Conservation (phyloP, 2,797 vertebrate genomes). For the Melanotaenia parkinsoni region DNA sequence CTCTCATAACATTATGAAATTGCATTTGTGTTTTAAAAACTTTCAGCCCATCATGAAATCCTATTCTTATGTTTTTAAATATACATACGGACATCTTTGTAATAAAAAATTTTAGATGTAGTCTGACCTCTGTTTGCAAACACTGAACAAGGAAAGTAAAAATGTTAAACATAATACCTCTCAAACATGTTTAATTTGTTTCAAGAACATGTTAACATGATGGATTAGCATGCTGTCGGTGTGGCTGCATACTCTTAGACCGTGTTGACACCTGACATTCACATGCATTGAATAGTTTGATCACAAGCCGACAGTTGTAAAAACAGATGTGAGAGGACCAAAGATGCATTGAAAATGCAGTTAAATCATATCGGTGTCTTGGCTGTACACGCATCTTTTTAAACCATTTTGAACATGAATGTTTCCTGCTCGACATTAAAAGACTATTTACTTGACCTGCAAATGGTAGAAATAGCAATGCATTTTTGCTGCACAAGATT, state of each 20-base stretch:
- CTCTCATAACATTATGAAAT: neutral
- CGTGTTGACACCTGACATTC: neutral
- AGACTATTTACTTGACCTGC: neutral
- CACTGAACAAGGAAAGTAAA: neutral
- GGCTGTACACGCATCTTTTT: neutral
- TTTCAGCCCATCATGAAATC: neutral
- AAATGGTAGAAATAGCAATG: neutral
- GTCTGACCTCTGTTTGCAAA: neutral
- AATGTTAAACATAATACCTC: neutral
- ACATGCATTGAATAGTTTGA: neutral
- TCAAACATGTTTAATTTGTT: no score
- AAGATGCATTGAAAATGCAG: neutral
- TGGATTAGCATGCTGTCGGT: neutral
- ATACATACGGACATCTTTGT: neutral
- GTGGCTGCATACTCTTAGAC: neutral
- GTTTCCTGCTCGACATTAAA: neutral
- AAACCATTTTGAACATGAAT: neutral
- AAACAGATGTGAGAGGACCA: neutral
- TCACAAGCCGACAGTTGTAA: neutral
- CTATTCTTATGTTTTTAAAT: neutral
- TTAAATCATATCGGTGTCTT: neutral
- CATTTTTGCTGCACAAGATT: neutral
- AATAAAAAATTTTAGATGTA: neutral
- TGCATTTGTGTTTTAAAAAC: neutral
- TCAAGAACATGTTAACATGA: no score